Evolutionary conservation across 1,140 invertebrate species (phyloP).

Genomic region (Aphelenchoides fujianensis): DNA sequence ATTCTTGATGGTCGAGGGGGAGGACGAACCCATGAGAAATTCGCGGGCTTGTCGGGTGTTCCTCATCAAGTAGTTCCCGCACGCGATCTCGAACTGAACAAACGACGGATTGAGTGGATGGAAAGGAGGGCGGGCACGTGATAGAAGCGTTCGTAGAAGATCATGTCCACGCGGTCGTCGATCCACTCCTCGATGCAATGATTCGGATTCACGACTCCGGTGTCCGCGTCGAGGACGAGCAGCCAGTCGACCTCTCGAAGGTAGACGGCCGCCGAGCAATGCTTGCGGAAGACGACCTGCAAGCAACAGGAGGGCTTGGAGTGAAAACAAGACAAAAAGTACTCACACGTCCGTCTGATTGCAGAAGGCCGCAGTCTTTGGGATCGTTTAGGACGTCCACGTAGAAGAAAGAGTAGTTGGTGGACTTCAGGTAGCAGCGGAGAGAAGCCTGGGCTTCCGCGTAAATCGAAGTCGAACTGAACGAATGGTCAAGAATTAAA

Average conservation of each 20-base stretch:
- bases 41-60: slow-evolving; percentile 44
- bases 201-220: slow-evolving; percentile 55
- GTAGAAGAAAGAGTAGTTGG: slow-evolving; percentile 37
- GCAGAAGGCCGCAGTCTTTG: slow-evolving; percentile 22
- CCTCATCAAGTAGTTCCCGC: slow-evolving; percentile 48
- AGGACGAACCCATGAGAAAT: slow-evolving; percentile 46
- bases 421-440: slow-evolving; percentile 45
- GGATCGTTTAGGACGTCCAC: slow-evolving; percentile 46
- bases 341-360: slow-evolving; percentile 21
- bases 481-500: too few relatives aligned
- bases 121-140: not conserved
- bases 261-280: slow-evolving; percentile 52
- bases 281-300: slow-evolving; percentile 50
- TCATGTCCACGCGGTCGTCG: slow-evolving; percentile 45
- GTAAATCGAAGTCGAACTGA: slow-evolving; percentile 26
- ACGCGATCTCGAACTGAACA: slow-evolving; percentile 52
- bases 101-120: not conserved
- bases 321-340: slow-evolving; percentile 18
- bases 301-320: slow-evolving; percentile 13
- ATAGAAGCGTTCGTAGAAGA: slow-evolving; percentile 55
- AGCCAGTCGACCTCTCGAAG: slow-evolving; percentile 50
- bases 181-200: slow-evolving; percentile 55
- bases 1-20: too few relatives aligned
- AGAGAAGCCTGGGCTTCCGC: slow-evolving; percentile 45
- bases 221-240: slow-evolving; percentile 53